phyloP scores from a whole-genome alignment of 2,888 invertebrate species.

The Scaptomyza polygonia region DNA sequence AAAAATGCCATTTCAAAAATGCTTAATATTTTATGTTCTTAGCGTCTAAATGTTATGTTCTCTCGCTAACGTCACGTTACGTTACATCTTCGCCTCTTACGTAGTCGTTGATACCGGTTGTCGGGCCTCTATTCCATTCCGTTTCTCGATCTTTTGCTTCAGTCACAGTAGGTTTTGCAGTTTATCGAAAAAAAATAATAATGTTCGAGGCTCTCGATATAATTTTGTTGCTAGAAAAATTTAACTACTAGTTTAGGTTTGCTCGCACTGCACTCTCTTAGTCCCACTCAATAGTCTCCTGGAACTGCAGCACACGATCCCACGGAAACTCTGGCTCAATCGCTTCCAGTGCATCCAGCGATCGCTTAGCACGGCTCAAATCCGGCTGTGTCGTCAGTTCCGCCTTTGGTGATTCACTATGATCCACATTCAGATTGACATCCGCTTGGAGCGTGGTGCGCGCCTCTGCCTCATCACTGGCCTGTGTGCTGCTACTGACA shows the following conservation, averaged over 20 bases:
- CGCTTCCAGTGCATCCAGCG: constrained; percentile 63
- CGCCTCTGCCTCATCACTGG: constrained; percentile 65
- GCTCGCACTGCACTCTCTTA: constrained; percentile 60
- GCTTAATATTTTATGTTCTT: constrained; percentile 53
- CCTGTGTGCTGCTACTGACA: constrained; percentile 72
- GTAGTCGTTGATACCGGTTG: constrained; percentile 52
- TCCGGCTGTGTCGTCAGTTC: constrained; percentile 55
- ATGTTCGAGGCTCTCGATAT: constrained; percentile 23
- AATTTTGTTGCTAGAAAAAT: constrained; percentile 62
- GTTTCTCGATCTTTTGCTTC: constrained; percentile 36
- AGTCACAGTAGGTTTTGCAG: constrained; percentile 77
- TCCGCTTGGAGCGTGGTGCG: constrained; percentile 69
- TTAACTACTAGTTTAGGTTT: constrained; percentile 52
- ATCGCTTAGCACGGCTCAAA: constrained; percentile 67
- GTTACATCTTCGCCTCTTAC: constrained; percentile 42
- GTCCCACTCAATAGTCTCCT: constrained; percentile 89
- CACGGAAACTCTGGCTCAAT: constrained; percentile 90
- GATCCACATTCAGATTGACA: constrained; percentile 32
- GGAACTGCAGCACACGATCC: constrained; percentile 90
- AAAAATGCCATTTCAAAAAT: constrained; percentile 74
- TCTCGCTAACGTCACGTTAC: constrained; percentile 39
- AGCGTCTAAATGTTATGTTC: constrained; percentile 43
- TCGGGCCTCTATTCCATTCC: constrained; percentile 44
- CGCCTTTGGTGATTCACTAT: constrained; percentile 44
- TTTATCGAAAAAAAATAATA: constrained; percentile 32